Evolutionary conservation across 2,113 vertebrate genomes (phyloP).

Genomic region (Nestor notabilis): DNA sequence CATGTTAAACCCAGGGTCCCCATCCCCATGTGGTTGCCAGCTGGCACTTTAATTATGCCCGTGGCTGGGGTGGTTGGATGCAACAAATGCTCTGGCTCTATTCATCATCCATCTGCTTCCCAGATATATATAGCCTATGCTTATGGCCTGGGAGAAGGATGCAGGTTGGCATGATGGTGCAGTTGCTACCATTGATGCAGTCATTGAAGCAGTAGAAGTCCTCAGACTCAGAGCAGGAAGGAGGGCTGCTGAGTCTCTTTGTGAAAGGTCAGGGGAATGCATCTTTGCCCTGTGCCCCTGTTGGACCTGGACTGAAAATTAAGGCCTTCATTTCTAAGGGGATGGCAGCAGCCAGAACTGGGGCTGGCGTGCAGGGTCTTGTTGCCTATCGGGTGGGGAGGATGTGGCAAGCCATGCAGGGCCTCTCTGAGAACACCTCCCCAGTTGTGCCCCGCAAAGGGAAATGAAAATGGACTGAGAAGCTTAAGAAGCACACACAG

Average conservation of each 20-base stretch:
- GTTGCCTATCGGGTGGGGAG: not conserved
- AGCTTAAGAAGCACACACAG: not conserved
- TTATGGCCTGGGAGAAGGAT: rapidly evolving
- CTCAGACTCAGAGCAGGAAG: not conserved
- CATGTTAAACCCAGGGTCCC: not conserved
- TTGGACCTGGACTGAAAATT: not conserved
- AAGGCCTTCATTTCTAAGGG: not conserved
- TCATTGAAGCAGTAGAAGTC: not conserved
- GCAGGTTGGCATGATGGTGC: not conserved
- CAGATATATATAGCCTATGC: rapidly evolving
- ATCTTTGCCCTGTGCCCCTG: not conserved
- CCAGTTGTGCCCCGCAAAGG: not conserved
- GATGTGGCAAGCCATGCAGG: rapidly evolving
- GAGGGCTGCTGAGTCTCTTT: not conserved
- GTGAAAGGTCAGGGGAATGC: not conserved
- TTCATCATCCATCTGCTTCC: not conserved
- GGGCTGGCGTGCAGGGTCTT: rapidly evolving
- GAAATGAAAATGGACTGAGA: not conserved
- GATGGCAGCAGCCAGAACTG: not conserved
- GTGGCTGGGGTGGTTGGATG: not conserved
- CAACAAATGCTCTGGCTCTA: not conserved
- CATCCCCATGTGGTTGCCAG: not conserved
- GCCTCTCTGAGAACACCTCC: not conserved
- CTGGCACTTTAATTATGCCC: not conserved
- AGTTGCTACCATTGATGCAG: too few relatives aligned